Conservation (phyloP, 2,888 invertebrate genomes). For the Noctua janthe region DNA sequence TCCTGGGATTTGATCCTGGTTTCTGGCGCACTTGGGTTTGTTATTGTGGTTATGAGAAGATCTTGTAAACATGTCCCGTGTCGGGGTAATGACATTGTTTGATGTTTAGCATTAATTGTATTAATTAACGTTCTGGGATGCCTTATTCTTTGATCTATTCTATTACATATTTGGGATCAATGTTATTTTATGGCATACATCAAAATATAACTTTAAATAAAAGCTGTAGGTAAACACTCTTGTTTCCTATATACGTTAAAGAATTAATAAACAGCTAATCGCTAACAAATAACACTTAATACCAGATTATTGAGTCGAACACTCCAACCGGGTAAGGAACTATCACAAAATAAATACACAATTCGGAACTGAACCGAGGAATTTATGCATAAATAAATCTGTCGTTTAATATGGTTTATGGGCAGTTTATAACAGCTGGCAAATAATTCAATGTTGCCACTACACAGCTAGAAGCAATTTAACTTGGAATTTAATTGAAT, state of each 20-base stretch:
- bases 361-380: conserved; percentile 58
- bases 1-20: conserved; percentile 78
- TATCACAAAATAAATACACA: conserved; percentile 64
- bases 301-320: conserved; percentile 37
- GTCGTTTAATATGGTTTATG: conserved; percentile 80
- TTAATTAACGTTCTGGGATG: conserved; percentile 19
- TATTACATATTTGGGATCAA: neutral
- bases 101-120: conserved; percentile 45
- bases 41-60: conserved; percentile 71
- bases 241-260: neutral
- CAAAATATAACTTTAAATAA: neutral
- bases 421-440: conserved; percentile 82
- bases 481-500: conserved; percentile 81
- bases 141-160: conserved; percentile 1
- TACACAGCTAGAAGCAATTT: conserved; percentile 78
- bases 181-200: neutral
- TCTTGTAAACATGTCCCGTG: conserved; percentile 70
- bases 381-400: conserved; percentile 80
- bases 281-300: conserved; percentile 23
- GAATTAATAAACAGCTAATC: conserved; percentile 7
- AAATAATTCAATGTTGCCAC: conserved; percentile 80
- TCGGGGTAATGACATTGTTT: conserved; percentile 53
- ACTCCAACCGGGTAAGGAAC: conserved; percentile 39
- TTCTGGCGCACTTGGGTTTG: conserved; percentile 72
- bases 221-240: neutral